Evolutionary conservation across 2,888 invertebrate species (phyloP), one percentile per base, ranked within the genome.

Genomic region (Pinctada fucata): DNA sequence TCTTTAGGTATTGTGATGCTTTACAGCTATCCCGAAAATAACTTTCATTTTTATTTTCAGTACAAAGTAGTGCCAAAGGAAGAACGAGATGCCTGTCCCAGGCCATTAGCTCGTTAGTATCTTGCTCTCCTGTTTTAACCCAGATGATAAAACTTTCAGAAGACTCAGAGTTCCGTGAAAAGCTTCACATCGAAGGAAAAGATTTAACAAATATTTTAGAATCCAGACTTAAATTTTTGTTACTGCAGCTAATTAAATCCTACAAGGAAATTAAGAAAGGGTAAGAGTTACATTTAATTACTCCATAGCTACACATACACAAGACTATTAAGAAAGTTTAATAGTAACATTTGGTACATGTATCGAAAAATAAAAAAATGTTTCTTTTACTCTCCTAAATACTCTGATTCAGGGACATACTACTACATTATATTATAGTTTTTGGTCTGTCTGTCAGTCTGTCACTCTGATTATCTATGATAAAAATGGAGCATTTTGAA

Each of bases 181-280:
- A 69, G 47, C 70, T 84, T 2, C 78, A 69, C 48, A 52, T 76
- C 2, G 88, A 88, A 72, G 81, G 80, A 45, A 66, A 81, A 13
- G 86, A 81, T 45, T 79, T 88, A 48, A 65, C 79, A 1, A 75
- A 72, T 47, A 87, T 88, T 6, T 73, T 88, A 1, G 81, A 85
- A 49, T 83, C 86, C 10, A 76, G 86, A 5, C 79, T 88, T 50
- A 87, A 86, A 79, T 86, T 84, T 78, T 70, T 83, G 8, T 80
- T 88, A 0, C 82, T 87, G 48, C 84, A 87, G 68, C 75, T 88
- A 3, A 74, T 87, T 50, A 87, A 87, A 76, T 71, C 74, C 10
- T 82, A 82, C 72, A 86, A 71, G 48, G 45, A 70, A 3, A 67
- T 70, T 3, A 86, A 84, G 72, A 85, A 85, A 79, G 84, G 85